Conservation (phyloP, 1,140 invertebrate genomes). For the Vanessa atalanta region DNA sequence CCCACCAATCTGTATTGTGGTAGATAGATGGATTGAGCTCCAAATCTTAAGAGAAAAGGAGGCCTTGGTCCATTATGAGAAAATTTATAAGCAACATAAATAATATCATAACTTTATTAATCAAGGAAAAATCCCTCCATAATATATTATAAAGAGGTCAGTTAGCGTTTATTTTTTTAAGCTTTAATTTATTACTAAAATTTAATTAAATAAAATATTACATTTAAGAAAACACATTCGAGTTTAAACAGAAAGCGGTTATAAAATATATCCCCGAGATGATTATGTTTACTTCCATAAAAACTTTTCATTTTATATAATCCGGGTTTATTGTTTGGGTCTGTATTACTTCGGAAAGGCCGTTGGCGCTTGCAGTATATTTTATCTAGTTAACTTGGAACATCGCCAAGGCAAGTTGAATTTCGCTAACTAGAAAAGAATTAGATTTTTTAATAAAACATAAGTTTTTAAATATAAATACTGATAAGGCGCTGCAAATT, state of each 20-base stretch:
- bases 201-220: not conserved
- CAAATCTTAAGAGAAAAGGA: too few relatives aligned
- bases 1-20: too few relatives aligned
- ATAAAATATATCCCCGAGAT: not conserved
- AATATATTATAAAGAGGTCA: slow-evolving; percentile 18
- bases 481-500: too few relatives aligned
- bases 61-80: too few relatives aligned
- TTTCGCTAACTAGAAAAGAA: slow-evolving; percentile 35
- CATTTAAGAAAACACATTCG: not conserved
- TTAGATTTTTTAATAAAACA: slow-evolving; percentile 29
- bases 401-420: slow-evolving; percentile 28
- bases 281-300: slow-evolving; percentile 27
- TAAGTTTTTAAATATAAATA: not conserved
- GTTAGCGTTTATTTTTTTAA: not conserved
- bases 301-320: slow-evolving; percentile 36
- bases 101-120: too few relatives aligned
- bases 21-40: too few relatives aligned
- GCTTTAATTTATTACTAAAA: not conserved
- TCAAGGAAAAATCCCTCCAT: too few relatives aligned
- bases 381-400: slow-evolving; percentile 37
- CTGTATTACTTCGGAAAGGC: slow-evolving; percentile 26
- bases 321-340: slow-evolving; percentile 34
- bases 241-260: not conserved
- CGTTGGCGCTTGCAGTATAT: slow-evolving; percentile 27
- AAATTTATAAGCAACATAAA: too few relatives aligned